Evolutionary conservation across 2,113 vertebrate species (phyloP).

Genomic region (Aphelocoma coerulescens): DNA sequence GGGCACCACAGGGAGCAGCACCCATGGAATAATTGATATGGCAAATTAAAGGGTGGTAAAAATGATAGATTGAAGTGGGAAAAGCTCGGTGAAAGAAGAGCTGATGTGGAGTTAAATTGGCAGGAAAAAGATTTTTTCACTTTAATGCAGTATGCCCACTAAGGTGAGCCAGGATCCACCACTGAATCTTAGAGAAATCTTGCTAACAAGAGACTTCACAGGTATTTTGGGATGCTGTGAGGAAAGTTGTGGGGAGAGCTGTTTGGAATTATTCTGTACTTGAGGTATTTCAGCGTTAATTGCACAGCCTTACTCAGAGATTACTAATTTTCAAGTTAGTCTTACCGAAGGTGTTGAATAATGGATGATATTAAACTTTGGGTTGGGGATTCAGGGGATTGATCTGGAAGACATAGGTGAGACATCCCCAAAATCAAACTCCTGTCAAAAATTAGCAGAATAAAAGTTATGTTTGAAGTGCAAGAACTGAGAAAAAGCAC

Average conservation of each 20-base stretch:
- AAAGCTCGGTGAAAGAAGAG: background rate
- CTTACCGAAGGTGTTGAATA: slow-evolving; percentile 14
- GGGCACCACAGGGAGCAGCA: background rate
- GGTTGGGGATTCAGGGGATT: background rate
- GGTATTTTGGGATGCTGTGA: background rate
- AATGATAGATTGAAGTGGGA: background rate
- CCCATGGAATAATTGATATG: background rate
- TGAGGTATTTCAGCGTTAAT: slow-evolving; percentile 13
- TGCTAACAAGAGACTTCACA: background rate
- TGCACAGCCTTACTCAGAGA: background rate
- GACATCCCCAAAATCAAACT: background rate
- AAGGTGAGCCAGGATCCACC: background rate
- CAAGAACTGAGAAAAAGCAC: background rate
- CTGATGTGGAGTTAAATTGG: background rate
- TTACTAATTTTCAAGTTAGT: slow-evolving; percentile 4
- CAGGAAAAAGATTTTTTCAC: background rate
- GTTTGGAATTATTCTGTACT: background rate
- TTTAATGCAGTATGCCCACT: background rate
- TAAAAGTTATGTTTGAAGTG: background rate
- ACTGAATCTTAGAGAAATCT: background rate
- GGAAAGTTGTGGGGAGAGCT: background rate
- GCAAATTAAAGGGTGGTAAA: background rate
- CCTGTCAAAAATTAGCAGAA: background rate
- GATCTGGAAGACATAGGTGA: background rate
- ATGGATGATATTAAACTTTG: slow-evolving; percentile 27